Conservation (phyloP, 1,140 invertebrate species). For the Palaemon carinicauda region DNA sequence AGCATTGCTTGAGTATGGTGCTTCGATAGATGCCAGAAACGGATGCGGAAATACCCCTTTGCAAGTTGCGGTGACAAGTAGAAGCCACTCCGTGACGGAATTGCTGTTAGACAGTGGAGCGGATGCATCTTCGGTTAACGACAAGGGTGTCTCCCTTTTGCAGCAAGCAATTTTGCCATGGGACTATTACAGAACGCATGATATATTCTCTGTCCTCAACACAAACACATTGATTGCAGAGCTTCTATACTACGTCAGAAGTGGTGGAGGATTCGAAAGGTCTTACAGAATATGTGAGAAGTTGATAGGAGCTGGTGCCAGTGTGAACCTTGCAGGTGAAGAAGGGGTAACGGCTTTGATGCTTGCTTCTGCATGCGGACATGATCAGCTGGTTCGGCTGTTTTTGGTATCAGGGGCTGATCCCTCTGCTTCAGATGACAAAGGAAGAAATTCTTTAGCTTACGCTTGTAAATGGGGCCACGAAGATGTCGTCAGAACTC, state of each 20-base stretch:
- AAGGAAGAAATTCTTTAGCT: constrained; percentile 41
- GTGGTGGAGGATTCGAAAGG: background rate
- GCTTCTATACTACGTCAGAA: constrained; percentile 33
- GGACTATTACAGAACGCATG: constrained; percentile 53
- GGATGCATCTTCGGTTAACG: background rate
- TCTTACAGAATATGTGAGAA: background rate
- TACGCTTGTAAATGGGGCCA: constrained; percentile 52
- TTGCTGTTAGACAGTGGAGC: constrained; percentile 43
- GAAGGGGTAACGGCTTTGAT: constrained; percentile 50
- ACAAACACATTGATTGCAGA: constrained; percentile 41
- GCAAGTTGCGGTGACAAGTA: constrained; percentile 41
- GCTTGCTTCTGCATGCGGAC: constrained; percentile 44
- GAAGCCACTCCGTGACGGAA: background rate
- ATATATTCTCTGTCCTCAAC: constrained; percentile 54
- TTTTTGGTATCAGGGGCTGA: constrained; percentile 28
- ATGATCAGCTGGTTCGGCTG: constrained; percentile 17
- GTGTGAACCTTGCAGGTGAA: constrained; percentile 6
- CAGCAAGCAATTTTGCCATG: constrained; percentile 51
- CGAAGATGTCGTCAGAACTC: constrained; percentile 1
- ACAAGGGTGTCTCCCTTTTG: constrained; percentile 30
- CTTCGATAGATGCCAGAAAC: constrained; percentile 24
- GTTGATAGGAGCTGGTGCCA: constrained; percentile 15
- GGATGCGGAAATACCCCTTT: constrained; percentile 44
- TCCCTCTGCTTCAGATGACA: background rate
- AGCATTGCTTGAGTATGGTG: constrained; percentile 38